phyloP scores from a whole-genome alignment of 2,888 invertebrate species.

The Nomada ferruginata region DNA sequence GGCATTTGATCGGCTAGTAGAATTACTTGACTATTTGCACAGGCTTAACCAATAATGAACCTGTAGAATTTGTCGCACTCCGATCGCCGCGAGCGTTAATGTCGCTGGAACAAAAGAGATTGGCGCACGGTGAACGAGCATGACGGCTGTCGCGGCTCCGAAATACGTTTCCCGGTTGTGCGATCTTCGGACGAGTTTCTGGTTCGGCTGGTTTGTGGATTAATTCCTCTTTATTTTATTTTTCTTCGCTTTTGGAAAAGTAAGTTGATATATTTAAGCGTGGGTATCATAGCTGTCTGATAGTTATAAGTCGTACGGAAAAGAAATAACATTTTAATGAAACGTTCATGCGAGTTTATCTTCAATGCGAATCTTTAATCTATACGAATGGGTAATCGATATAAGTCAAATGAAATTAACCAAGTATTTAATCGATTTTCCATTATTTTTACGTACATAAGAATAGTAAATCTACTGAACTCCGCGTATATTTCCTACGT shows the following conservation, averaged over 20 bases:
- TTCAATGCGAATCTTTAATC: too few relatives aligned
- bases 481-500: not conserved
- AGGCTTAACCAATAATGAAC: conserved; percentile 60
- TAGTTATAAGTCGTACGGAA: too few relatives aligned
- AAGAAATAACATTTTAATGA: too few relatives aligned
- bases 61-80: conserved; percentile 39
- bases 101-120: conserved; percentile 23
- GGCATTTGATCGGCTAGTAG: conserved; percentile 49
- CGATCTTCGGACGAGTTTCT: not conserved
- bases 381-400: too few relatives aligned
- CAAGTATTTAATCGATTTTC: too few relatives aligned
- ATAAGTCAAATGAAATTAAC: too few relatives aligned
- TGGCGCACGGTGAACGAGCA: not conserved
- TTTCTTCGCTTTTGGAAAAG: too few relatives aligned
- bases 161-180: not conserved
- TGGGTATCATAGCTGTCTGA: too few relatives aligned
- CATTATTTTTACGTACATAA: too few relatives aligned
- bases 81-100: not conserved
- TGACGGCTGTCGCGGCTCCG: not conserved
- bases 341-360: too few relatives aligned
- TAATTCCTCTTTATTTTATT: not conserved
- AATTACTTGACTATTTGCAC: conserved; percentile 65
- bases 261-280: too few relatives aligned
- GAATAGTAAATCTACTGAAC: not conserved
- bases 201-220: not conserved